Conservation (phyloP, 2,888 invertebrate species). For the Hemaris fuciformis region DNA sequence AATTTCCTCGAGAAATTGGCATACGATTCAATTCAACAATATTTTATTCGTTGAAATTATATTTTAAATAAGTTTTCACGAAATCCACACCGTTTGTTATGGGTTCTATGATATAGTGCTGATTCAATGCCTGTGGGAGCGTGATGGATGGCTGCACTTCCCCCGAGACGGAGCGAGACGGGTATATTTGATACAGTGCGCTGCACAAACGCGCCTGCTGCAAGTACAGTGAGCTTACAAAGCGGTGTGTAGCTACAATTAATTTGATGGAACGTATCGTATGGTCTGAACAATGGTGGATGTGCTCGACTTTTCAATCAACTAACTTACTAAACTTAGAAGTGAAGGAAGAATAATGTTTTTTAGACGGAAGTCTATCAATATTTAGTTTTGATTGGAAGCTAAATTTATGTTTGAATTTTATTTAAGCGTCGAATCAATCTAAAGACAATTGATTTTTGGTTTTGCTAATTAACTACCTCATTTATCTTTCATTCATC, state of each 20-base stretch:
- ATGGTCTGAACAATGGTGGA: neutral
- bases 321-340: too few relatives aligned
- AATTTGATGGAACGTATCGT: slow-evolving; percentile 15
- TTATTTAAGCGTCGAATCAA: too few relatives aligned
- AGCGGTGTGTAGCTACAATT: slow-evolving; percentile 21
- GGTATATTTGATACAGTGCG: slow-evolving; percentile 37
- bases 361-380: too few relatives aligned
- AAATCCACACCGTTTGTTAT: slow-evolving; percentile 12
- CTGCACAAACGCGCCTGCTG: slow-evolving; percentile 63
- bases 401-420: too few relatives aligned
- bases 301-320: neutral
- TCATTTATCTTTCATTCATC: too few relatives aligned
- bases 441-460: too few relatives aligned
- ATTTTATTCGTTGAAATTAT: neutral
- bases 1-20: neutral
- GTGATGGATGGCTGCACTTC: slow-evolving; percentile 32
- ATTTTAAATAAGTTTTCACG: slow-evolving; percentile 11
- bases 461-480: too few relatives aligned
- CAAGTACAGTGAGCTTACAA: slow-evolving; percentile 47
- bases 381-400: too few relatives aligned
- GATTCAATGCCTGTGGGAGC: slow-evolving; percentile 21
- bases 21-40: neutral
- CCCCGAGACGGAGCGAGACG: slow-evolving; percentile 39
- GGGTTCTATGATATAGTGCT: slow-evolving; percentile 9
- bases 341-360: too few relatives aligned